Evolutionary conservation across 2,113 vertebrate species (phyloP).

Genomic region (Eurypyga helias): DNA sequence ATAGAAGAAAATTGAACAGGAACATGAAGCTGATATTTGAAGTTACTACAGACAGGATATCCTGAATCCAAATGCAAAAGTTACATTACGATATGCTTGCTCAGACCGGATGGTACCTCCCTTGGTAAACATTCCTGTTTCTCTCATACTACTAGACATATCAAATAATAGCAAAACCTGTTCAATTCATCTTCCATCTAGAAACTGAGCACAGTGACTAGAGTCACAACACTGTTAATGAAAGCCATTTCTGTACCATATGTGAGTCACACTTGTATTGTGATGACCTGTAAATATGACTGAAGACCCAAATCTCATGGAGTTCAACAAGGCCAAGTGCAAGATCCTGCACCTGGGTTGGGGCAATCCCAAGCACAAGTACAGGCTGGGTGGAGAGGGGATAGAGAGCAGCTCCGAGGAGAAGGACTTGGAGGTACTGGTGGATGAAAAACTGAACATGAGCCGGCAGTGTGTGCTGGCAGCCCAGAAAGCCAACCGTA

Average conservation of each 20-base stretch:
- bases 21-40: not conserved
- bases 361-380: no score
- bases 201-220: not conserved
- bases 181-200: not conserved
- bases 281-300: not conserved
- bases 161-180: not conserved
- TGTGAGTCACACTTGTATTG: not conserved
- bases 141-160: not conserved
- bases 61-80: not conserved
- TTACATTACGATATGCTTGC: fast-evolving
- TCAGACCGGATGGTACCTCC: not conserved
- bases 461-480: no score
- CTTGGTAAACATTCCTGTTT: not conserved
- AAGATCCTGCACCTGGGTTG: no score
- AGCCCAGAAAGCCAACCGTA: no score
- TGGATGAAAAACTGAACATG: no score
- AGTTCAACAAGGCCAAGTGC: no score
- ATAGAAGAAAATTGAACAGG: not conserved
- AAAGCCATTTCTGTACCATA: not conserved
- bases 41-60: not conserved
- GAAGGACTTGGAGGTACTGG: no score
- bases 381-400: no score
- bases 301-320: not conserved
- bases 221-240: not conserved
- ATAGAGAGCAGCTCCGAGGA: no score